Evolutionary conservation across 2,888 invertebrate genomes (phyloP).

Genomic region (Parelbella ahira): DNA sequence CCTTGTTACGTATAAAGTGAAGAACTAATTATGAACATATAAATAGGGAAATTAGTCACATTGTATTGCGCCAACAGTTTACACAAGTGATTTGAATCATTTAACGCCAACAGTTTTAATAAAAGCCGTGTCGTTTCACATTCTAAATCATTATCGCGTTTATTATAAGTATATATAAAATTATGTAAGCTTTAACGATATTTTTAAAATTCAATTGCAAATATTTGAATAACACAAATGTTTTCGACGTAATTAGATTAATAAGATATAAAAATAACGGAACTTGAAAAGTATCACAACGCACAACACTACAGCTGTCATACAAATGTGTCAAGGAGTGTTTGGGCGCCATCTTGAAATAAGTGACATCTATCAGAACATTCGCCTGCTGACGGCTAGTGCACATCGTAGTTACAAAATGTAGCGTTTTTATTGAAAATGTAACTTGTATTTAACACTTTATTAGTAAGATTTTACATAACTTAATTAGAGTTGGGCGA

Average conservation of each 20-base stretch:
- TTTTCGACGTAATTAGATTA: no score
- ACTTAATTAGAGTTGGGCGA: no score
- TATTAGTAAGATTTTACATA: no score
- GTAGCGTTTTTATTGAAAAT: no score
- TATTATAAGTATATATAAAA: no score
- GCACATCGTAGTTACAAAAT: no score
- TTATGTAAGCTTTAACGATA: no score
- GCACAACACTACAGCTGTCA: conserved; percentile 23
- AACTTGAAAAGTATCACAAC: background rate
- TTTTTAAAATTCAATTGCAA: no score
- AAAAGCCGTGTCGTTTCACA: conserved; percentile 10
- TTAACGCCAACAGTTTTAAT: conserved; percentile 15
- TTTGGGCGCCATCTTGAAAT: conserved; percentile 19
- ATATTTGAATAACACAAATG: no score
- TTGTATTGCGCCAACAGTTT: conserved; percentile 42
- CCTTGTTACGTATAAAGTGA: conserved; percentile 22
- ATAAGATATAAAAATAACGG: background rate
- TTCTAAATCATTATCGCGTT: conserved; percentile 9
- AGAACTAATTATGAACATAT: conserved; percentile 31
- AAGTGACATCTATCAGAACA: no score
- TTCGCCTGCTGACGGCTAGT: no score
- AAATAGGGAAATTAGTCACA: conserved; percentile 39
- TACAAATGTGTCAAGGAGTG: conserved; percentile 10
- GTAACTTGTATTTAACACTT: no score
- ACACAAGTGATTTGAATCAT: conserved; percentile 47